Base-by-base conservation (phyloP, 2,113 vertebrate genomes). In the Rissa tridactyla region DNA sequence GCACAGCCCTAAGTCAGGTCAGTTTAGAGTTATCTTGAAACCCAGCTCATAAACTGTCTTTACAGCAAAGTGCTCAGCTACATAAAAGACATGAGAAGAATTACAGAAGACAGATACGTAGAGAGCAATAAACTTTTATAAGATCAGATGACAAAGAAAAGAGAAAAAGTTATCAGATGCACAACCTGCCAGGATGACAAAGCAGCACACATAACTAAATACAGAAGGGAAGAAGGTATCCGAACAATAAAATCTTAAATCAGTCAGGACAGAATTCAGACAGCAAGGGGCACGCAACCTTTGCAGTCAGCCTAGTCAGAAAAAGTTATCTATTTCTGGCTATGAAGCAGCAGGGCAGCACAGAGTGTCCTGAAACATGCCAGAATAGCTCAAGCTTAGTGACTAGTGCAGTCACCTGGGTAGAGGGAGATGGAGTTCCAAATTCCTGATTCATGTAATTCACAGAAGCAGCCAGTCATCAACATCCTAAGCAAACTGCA, bases 261-360 rank as follows among this genome's bases (percentile, higher is more conserved):
- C 69, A 60, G 77, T 21, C 73, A 79, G 57, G 52, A 94, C 14
- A 42, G 61, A 94, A 91, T 90, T 94, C 79, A 76, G 81, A 91
- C 91, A 91, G 66, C 84, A 92, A 92, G 64, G 38, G 60, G 11
- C 72, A 65, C 0, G 16, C 3, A 9, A 95, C 75, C 82, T 94
- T 69, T 85, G 90, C 62, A 76, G 70, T 38, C 89, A 83, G 92
- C 86, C 86, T 42, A 66, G 86, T 58, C 78, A 87, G 75, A 90
- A 92, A 88, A 87, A 82, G 84, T 90, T 94, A 79, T 42, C 94
- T 91, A 93, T 96, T 96, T 88, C 96, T 94, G 82, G 84, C 93
- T 78, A 80, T 30, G 61, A 90, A 90, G 96, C 81, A 90, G 65
- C 0, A 1, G 40, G 54, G 61, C 87, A 89, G 78, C 94, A 96